These are phyloP conservation scores for Clamator glandarius DNA, from an alignment of 2,797 vertebrate genomes.

Conservation along the genomic window DNA sequence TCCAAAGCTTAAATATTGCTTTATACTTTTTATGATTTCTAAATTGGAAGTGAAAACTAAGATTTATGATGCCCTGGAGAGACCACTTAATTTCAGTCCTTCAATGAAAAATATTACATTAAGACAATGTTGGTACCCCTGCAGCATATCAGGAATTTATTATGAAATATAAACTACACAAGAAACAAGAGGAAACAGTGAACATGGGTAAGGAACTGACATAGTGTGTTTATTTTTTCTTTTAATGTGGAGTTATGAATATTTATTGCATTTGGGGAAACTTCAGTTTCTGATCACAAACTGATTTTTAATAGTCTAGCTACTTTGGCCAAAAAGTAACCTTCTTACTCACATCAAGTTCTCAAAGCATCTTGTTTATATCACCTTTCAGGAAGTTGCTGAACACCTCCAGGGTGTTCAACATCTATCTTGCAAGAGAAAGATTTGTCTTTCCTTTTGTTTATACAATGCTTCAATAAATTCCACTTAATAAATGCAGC, in stretches of 20 bases:
- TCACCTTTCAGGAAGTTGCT: background rate
- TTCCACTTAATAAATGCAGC: constrained; percentile 19
- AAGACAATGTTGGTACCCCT: constrained; percentile 65
- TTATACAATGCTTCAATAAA: constrained; percentile 36
- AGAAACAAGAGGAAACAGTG: constrained; percentile 50
- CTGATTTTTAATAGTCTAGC: background rate
- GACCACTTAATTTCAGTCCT: constrained; percentile 70
- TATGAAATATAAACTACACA: constrained; percentile 72
- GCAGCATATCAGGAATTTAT: constrained; percentile 67
- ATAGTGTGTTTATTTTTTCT: constrained; percentile 25
- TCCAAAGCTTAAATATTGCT: constrained; percentile 77
- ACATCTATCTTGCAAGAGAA: constrained; percentile 30
- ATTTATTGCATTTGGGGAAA: constrained; percentile 63
- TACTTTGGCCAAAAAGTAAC: constrained; percentile 10
- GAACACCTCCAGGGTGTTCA: constrained; percentile 50
- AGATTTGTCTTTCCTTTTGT: constrained; percentile 2
- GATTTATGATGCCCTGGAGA: constrained; percentile 76
- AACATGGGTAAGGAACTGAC: constrained; percentile 32
- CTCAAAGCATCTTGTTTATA: background rate
- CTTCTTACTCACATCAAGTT: background rate
- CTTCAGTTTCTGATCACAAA: background rate
- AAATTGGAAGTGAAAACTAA: constrained; percentile 75
- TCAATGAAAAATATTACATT: constrained; percentile 76
- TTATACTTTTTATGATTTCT: constrained; percentile 72
- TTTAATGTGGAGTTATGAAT: constrained; percentile 60